Evolutionary conservation across 2,113 vertebrate species (phyloP), one percentile per base, ranked within the genome.

Genomic region (Megatriorchis doriae): DNA sequence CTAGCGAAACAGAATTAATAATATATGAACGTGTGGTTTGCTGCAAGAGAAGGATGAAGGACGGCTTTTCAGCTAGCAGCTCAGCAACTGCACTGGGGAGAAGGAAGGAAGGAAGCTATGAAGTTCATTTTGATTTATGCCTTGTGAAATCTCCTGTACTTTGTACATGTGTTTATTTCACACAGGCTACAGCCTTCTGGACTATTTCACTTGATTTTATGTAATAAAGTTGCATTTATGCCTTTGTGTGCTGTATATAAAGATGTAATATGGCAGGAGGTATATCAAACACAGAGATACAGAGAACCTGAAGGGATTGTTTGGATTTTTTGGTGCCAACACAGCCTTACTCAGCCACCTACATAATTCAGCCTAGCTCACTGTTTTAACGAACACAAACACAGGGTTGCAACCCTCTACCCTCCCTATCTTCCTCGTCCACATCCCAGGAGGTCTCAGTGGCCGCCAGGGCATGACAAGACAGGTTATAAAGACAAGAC

Each of bases 51-150:
- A 89, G 36, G 56, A 82, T 34, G 81, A 94, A 90, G 90, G 65
- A 86, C 91, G 77, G 63, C 45, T 91, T 94, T 91, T 94, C 86
- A 95, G 84, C 45, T n/a, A 89, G 90, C n/a, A 93, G 82, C 48
- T 88, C 53, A 29, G 79, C 71, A 71, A 85, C 70, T 70, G 65
- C 32, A 43, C 58, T 40, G 21, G 74, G 20, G 52, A 96, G 84
- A 79, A 10, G 2, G 67, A 75, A 92, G 80, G 72, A 91, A 94
- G 77, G 25, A 94, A 95, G 75, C 48, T 47, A 36, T 29, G 40
- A 89, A 96, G 62, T 38, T 73, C 10, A 50, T 78, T 83, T 90
- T 88, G 42, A 94, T 95, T 93, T 84, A 90, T 85, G 53, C 59
- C 42, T 47, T 53, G 42, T 79, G 71, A 94, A 97, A 80, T n/a